Evolutionary conservation across 1,140 invertebrate genomes (phyloP).

Genomic region (Radopholus similis): DNA sequence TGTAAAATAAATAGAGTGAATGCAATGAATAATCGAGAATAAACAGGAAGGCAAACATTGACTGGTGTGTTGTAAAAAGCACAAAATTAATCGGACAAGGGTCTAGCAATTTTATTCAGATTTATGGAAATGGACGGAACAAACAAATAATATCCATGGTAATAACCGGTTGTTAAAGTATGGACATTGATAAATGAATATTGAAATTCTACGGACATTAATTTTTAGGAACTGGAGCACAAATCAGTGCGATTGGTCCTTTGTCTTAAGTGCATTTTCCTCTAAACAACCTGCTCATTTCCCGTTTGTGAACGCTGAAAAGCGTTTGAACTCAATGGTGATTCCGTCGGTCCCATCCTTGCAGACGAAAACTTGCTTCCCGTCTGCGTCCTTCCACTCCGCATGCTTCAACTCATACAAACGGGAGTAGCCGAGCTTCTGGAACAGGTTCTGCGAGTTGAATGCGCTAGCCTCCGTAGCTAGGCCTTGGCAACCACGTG

Average conservation of each 20-base stretch:
- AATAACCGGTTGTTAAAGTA: too few species aligned
- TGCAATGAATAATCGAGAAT: too few species aligned
- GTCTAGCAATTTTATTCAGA: too few species aligned
- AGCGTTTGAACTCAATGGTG: conserved; percentile 19
- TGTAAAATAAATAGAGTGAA: too few species aligned
- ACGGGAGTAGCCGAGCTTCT: conserved; percentile 26
- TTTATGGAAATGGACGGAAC: too few species aligned
- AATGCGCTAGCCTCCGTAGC: conserved; percentile 37
- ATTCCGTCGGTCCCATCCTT: conserved; percentile 27
- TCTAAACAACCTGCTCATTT: not conserved
- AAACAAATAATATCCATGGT: too few species aligned
- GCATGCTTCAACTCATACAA: conserved; percentile 29
- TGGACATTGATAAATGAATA: too few species aligned
- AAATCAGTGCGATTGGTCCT: not conserved
- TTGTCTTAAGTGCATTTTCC: not conserved
- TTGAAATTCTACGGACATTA: too few species aligned
- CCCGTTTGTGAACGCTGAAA: not conserved
- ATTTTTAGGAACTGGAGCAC: too few species aligned
- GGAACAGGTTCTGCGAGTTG: conserved; percentile 44
- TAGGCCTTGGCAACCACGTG: conserved; percentile 37
- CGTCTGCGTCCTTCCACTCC: conserved; percentile 33
- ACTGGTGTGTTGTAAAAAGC: too few species aligned
- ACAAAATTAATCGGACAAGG: too few species aligned
- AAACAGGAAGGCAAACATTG: too few species aligned
- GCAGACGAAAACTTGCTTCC: conserved; percentile 39